phyloP scores from a whole-genome alignment of 2,797 vertebrate genomes.

The Acrossocheilus wenchowensis region DNA sequence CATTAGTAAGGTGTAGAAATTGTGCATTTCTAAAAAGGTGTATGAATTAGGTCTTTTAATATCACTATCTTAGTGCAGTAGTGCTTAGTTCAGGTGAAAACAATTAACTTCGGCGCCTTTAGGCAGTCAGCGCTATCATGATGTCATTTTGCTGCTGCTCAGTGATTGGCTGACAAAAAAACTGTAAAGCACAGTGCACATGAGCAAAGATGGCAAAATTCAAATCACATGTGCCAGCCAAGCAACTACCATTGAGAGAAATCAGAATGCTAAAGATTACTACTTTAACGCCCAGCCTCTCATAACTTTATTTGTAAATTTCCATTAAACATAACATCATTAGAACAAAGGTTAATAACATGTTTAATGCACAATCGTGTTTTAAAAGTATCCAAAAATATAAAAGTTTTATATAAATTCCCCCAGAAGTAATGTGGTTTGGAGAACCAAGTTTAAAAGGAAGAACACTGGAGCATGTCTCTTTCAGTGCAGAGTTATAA shows the following conservation, averaged over 20 bases:
- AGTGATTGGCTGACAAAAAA: not conserved
- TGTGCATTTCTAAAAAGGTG: not conserved
- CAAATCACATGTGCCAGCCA: not conserved
- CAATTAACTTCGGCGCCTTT: not conserved
- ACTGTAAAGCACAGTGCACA: not conserved
- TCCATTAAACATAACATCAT: not conserved
- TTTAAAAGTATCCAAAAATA: not conserved
- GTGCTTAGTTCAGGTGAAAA: not conserved
- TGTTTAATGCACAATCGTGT: not conserved
- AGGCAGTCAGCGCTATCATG: not conserved
- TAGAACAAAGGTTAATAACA: not conserved
- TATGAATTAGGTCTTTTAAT: not conserved
- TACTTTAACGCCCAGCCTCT: not conserved
- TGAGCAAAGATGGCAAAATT: not conserved
- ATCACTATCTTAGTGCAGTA: not conserved
- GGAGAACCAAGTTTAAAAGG: conserved; percentile 28
- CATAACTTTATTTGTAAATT: not conserved
- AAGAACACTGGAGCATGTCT: conserved; percentile 17
- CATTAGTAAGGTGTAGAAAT: not conserved
- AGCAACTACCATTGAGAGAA: not conserved
- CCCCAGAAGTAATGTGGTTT: conserved; percentile 1
- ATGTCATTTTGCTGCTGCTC: not conserved
- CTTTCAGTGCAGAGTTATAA: conserved; percentile 37
- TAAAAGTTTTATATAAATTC: not conserved
- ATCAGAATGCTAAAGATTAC: not conserved